phyloP scores from a whole-genome alignment of 2,888 invertebrate species.

The Cerastoderma edule region DNA sequence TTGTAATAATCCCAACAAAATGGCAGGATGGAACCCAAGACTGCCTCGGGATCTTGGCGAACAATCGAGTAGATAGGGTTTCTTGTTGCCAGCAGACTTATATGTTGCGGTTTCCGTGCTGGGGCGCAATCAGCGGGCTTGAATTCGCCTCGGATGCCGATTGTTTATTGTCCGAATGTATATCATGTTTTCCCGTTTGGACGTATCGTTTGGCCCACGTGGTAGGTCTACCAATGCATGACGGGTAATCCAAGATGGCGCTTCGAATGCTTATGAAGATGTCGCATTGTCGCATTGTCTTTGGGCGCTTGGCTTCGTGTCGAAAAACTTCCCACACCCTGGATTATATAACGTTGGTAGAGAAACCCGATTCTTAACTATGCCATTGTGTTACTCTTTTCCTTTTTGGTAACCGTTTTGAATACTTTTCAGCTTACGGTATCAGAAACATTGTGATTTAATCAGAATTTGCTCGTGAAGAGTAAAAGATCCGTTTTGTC shows the following conservation, averaged over 20 bases:
- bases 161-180: constrained; percentile 48
- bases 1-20: constrained; percentile 26
- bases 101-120: constrained; percentile 50
- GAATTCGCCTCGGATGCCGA: constrained; percentile 47
- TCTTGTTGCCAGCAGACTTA: constrained; percentile 43
- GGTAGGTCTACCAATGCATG: constrained; percentile 60
- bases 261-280: constrained; percentile 59
- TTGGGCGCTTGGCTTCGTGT: constrained; percentile 25
- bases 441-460: no score
- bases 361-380: constrained; percentile 40
- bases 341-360: constrained; percentile 26
- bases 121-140: constrained; percentile 40
- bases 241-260: constrained; percentile 59
- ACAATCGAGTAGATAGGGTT: constrained; percentile 46
- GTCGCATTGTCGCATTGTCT: constrained; percentile 54
- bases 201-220: constrained; percentile 47
- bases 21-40: constrained; percentile 39
- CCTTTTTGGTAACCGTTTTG: no score
- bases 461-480: no score
- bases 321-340: background rate
- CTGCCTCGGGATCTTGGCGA: constrained; percentile 32
- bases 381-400: no score
- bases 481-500: no score
- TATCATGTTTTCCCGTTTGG: constrained; percentile 55
- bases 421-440: no score